Conservation (phyloP, 2,888 invertebrate genomes). For the Microdon myrmicae region DNA sequence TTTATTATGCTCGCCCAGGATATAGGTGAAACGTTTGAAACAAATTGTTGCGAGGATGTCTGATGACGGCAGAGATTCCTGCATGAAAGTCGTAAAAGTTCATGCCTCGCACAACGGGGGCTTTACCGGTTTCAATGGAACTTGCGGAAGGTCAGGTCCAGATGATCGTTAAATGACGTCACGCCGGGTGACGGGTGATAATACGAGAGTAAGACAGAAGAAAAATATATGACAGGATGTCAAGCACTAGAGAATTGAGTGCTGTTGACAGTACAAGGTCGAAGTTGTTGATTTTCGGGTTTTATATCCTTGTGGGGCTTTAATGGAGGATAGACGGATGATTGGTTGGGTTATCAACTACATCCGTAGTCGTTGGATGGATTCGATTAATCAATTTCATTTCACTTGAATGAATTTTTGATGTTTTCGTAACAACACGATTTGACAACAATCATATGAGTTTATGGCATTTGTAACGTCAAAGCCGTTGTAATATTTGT, state of each 20-base stretch:
- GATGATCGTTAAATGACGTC: slow-evolving; percentile 51
- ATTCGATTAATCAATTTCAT: slow-evolving; percentile 36
- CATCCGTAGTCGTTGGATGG: too few species aligned
- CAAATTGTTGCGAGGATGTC: slow-evolving; percentile 45
- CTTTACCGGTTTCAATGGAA: slow-evolving; percentile 8
- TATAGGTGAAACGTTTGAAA: slow-evolving; percentile 52
- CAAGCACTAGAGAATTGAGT: slow-evolving; percentile 33
- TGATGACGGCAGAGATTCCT: slow-evolving; percentile 46
- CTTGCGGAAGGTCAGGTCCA: slow-evolving; percentile 37
- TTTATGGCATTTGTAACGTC: too few species aligned
- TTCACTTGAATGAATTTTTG: slow-evolving; percentile 7
- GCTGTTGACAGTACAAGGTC: slow-evolving; percentile 47
- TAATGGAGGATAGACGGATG: slow-evolving; percentile 2
- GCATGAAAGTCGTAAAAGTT: slow-evolving; percentile 65
- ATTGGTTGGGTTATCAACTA: neutral
- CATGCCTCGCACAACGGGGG: slow-evolving; percentile 59
- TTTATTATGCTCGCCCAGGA: slow-evolving; percentile 50
- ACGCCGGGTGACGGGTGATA: slow-evolving; percentile 2
- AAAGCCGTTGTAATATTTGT: too few species aligned
- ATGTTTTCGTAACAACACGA: too few species aligned
- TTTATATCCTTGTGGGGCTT: slow-evolving; percentile 21
- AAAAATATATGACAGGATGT: slow-evolving; percentile 40
- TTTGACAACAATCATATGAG: too few species aligned
- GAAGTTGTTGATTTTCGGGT: slow-evolving; percentile 14
- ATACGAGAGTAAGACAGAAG: slow-evolving; percentile 1